Evolutionary conservation across 1,140 invertebrate genomes (phyloP), one percentile per base, ranked within the genome.

Genomic region (Papilio dardanus): DNA sequence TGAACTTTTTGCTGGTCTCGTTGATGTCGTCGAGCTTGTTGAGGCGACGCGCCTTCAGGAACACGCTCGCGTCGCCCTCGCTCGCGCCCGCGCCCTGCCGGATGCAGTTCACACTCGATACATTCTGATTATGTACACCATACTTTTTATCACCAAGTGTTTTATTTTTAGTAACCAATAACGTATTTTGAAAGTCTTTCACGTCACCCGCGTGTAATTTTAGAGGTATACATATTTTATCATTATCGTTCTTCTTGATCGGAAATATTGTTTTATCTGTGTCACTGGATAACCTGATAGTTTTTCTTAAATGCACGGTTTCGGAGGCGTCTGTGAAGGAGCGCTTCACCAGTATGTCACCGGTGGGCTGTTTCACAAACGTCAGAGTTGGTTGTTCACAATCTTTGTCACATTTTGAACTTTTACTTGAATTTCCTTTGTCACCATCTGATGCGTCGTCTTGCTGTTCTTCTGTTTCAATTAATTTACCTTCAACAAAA

Each of bases 91-190:
- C 83, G 83, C 79, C 91, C 77, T 92, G 88, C 81, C 92, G 81
- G 80, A 92, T 83, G 87, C 87, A 92, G 81, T 93, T 92, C 77
- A 89, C 83, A 86, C 82, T 90, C 78, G 91, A 88, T 86, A 91
- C 86, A 88, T 86, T 93, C 80, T 92, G 90, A 89, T 91, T 92
- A 88, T 93, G 88, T 88, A 93, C 88, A 91, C 89, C 81, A 83
- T 93, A 84, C 83, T 92, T 93, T 91, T 92, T 92, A 88, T 93
- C 91, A 92, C 86, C 85, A 71, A 90, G 78, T 76, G 80, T 89
- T 83, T 92, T 92, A 86, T 84, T 89, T 79, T 90, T 92, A 88
- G 89, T 91, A 79, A 86, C 89, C 87, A 93, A 86, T 85, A 92
- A 87, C 28, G 88, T 86, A 81, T 93, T 92, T 85, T 92, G 90